Conservation (phyloP, 2,888 invertebrate genomes). For the Iphiclides podalirius region DNA sequence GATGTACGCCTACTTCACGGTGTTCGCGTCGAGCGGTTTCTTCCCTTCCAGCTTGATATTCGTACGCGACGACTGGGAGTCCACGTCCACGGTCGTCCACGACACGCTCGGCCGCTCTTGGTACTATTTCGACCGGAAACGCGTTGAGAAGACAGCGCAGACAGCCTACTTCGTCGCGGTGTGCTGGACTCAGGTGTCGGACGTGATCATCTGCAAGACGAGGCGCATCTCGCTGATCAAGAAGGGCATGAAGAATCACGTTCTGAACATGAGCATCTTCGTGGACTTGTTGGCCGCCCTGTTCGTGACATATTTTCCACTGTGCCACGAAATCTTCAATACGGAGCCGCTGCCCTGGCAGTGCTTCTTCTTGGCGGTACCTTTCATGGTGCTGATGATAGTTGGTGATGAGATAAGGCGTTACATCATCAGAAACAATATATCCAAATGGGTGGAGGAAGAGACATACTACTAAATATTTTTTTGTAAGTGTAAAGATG, state of each 20-base stretch:
- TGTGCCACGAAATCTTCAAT: conserved; percentile 83
- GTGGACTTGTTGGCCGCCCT: conserved; percentile 83
- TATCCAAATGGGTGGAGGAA: conserved; percentile 85
- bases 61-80: conserved; percentile 86
- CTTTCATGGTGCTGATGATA: conserved; percentile 87
- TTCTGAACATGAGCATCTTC: conserved; percentile 81
- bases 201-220: conserved; percentile 89
- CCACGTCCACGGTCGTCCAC: conserved; percentile 76
- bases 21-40: conserved; percentile 90
- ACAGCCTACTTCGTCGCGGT: conserved; percentile 90
- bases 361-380: conserved; percentile 86
- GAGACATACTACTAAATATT: conserved; percentile 85
- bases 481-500: background rate
- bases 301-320: conserved; percentile 84
- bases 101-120: conserved; percentile 90
- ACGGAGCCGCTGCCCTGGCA: conserved; percentile 84
- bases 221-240: conserved; percentile 85
- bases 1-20: conserved; percentile 88
- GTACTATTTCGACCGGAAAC: conserved; percentile 84
- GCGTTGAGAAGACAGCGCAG: conserved; percentile 86
- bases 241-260: conserved; percentile 87
- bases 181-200: conserved; percentile 88
- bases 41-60: conserved; percentile 83
- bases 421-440: conserved; percentile 83
- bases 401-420: conserved; percentile 87